phyloP scores from a whole-genome alignment of 2,113 vertebrate species.

The Aphyosemion australe region DNA sequence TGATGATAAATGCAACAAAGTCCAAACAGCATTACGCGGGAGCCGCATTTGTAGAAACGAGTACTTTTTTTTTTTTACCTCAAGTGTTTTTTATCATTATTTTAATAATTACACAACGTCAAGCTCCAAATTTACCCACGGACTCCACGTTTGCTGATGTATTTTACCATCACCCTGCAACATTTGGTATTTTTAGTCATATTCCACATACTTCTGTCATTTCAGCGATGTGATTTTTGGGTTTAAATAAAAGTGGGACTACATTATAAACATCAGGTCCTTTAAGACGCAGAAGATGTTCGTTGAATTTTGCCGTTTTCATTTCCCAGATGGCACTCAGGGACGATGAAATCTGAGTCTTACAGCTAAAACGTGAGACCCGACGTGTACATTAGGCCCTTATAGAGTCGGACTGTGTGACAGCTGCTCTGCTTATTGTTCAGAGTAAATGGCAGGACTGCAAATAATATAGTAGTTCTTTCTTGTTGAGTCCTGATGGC shows the following conservation, averaged over 20 bases:
- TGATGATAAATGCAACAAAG: too few species aligned
- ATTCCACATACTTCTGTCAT: not conserved
- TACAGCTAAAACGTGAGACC: constrained; percentile 32
- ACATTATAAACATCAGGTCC: not conserved
- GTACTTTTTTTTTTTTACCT: too few species aligned
- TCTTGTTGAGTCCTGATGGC: not conserved
- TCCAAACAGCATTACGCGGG: not conserved
- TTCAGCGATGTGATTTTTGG: not conserved
- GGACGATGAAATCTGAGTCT: constrained; percentile 34
- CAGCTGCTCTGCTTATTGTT: constrained; percentile 37
- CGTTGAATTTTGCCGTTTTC: constrained; percentile 7
- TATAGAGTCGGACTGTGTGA: constrained; percentile 7
- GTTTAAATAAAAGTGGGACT: not conserved
- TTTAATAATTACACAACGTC: too few species aligned
- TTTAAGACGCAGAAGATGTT: not conserved
- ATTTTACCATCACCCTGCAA: too few species aligned
- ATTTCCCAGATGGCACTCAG: constrained; percentile 34
- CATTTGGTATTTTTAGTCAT: not conserved
- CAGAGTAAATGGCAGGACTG: not conserved
- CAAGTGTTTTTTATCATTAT: not conserved
- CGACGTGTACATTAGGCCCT: constrained; percentile 27
- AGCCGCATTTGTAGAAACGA: not conserved
- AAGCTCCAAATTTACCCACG: too few species aligned
- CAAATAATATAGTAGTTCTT: not conserved
- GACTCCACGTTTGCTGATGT: too few species aligned